A percentile compares a stretch with the other conserved stretches of the same genome.
phyloP scores from a whole-genome alignment of 53 echinoderm and acorn worm species.

The Crossaster papposus region DNA sequence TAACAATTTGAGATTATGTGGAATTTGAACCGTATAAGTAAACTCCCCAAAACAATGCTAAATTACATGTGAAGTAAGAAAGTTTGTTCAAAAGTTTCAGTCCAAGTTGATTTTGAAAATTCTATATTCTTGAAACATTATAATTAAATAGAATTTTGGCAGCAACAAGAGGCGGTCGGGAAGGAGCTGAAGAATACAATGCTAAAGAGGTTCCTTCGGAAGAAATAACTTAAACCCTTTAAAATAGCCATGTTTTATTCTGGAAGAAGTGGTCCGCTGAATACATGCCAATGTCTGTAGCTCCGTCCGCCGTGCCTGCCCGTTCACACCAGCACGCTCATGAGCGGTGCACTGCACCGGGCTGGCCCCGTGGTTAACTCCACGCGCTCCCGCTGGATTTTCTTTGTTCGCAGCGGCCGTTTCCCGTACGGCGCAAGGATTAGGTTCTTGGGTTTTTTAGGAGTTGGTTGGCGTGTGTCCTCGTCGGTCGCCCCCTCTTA shows the following conservation, averaged over 20 bases:
- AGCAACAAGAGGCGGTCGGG: slow-evolving; percentile 12
- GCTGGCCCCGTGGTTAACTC: slow-evolving; percentile 29
- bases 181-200: slow-evolving; percentile 28
- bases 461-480: neutral
- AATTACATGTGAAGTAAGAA: slow-evolving; percentile 1
- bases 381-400: slow-evolving; percentile 43
- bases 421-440: slow-evolving; percentile 40
- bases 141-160: neutral
- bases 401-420: slow-evolving; percentile 58
- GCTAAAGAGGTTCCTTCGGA: neutral
- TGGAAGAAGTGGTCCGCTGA: neutral
- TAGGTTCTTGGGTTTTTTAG: neutral
- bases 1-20: slow-evolving; percentile 3
- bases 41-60: neutral
- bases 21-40: neutral
- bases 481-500: slow-evolving; percentile 10
- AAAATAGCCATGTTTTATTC: neutral
- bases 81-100: neutral
- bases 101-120: neutral
- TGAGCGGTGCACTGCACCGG: slow-evolving; percentile 43
- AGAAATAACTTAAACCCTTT: slow-evolving; percentile 35
- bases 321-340: slow-evolving; percentile 48
- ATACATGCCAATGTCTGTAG: slow-evolving; percentile 25
- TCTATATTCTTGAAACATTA: neutral
- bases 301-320: slow-evolving; percentile 44